Conservation (phyloP, 2,113 vertebrate species). For the Grammomys surdaster region DNA sequence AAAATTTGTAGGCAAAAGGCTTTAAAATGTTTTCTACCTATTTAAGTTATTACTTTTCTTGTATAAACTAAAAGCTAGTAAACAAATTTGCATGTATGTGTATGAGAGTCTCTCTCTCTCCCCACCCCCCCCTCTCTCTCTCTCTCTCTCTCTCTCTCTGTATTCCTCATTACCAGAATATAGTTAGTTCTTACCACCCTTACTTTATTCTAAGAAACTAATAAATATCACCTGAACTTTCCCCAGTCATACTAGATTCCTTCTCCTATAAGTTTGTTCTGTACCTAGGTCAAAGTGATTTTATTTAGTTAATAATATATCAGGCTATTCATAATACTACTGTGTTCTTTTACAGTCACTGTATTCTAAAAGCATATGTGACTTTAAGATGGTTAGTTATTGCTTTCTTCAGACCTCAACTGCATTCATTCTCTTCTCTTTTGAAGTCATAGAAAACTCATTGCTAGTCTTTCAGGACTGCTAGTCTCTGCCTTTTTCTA, state of each 20-base stretch:
- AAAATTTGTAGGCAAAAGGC: not conserved
- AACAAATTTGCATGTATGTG: not conserved
- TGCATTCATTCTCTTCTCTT: not conserved
- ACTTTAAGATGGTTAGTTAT: not conserved
- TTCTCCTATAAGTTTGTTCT: not conserved
- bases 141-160: not conserved
- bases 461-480: not conserved
- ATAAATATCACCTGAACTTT: not conserved
- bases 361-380: not conserved
- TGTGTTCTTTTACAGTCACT: not conserved
- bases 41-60: slow-evolving; percentile 25
- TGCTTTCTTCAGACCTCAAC: not conserved
- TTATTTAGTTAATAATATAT: not conserved
- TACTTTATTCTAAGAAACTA: not conserved
- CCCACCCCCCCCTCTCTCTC: too few species aligned
- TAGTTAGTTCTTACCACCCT: not conserved
- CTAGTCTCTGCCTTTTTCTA: not conserved
- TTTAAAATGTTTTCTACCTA: slow-evolving; percentile 27
- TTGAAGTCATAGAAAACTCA: not conserved
- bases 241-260: not conserved
- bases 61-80: slow-evolving; percentile 5
- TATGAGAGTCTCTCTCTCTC: not conserved
- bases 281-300: not conserved
- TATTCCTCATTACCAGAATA: not conserved
- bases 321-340: not conserved